Conservation (phyloP, 1,140 invertebrate species). For the Drosophila parabipectinata region DNA sequence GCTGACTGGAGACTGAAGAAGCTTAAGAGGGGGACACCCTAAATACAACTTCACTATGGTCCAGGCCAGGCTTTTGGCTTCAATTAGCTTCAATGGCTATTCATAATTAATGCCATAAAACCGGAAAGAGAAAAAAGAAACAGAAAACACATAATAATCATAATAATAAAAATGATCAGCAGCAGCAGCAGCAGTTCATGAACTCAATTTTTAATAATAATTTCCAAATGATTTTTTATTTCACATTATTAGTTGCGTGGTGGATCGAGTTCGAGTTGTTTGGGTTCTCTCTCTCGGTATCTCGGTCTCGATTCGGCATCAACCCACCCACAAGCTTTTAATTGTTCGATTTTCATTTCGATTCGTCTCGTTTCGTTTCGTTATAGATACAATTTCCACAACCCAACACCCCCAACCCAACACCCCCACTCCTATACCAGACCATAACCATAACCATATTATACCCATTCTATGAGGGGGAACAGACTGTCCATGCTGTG, state of each 20-base stretch:
- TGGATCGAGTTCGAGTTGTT: slow-evolving; percentile 1
- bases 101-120: slow-evolving; percentile 75
- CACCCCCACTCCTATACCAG: not conserved
- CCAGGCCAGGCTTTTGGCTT: slow-evolving; percentile 30
- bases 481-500: not conserved
- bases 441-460: not conserved
- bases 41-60: not conserved
- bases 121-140: slow-evolving; percentile 61
- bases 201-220: slow-evolving; percentile 83
- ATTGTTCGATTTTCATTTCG: slow-evolving; percentile 81
- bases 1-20: no score
- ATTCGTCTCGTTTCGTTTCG: slow-evolving; percentile 56
- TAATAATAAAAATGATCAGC: slow-evolving; percentile 77
- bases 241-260: slow-evolving; percentile 69
- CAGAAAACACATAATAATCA: slow-evolving; percentile 60
- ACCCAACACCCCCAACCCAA: not conserved
- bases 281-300: slow-evolving; percentile 17
- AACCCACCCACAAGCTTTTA: slow-evolving; percentile 53
- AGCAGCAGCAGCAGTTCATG: slow-evolving; percentile 59
- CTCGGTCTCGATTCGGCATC: slow-evolving; percentile 4
- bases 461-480: not conserved
- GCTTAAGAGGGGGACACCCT: slow-evolving; percentile 4
- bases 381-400: slow-evolving; percentile 47
- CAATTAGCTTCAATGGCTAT: slow-evolving; percentile 68
- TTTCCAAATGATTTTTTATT: slow-evolving; percentile 80